Base-by-base conservation (phyloP, 1,140 invertebrate species). In the Coptotermes formosanus region DNA sequence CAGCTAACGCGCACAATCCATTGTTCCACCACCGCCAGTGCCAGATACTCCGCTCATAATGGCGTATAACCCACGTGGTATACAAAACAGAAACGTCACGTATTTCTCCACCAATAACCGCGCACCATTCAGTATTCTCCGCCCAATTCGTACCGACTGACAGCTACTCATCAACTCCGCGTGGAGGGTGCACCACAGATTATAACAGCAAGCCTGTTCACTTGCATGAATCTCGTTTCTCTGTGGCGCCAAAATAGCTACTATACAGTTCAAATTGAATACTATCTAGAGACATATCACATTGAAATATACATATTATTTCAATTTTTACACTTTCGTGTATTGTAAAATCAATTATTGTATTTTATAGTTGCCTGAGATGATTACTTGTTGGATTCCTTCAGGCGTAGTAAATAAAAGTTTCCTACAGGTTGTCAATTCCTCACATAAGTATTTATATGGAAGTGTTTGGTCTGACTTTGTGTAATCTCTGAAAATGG, bases 51-150 rank as follows among this genome's bases (percentile, higher is more conserved):
- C 69, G 86, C 86, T 86, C 83, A 64, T 86, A 87, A 87, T 87
- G 87, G 87, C 87, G 87, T 87, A 87, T 87, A 82, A 84, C 87
- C 87, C 87, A 87, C 87, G 87, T 87, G 87, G 87, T 86, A 83
- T 52, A 86, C 52, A 23, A 32, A 82, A 84, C 32, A 85, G 69
- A 88, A 83, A 87, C 86, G 86, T 88, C 86, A 88, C 83, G 83
- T 69, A 48, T 23, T 83, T 85, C n/a, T 81, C 82, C 32, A 82
- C 86, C 86, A 87, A 88, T 88, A 85, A 84, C 25, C n/a, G 44
- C 25, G 23, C 23, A 30, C 3, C 69, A 44, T 55, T 84, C 52
- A 43, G 82, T 45, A 82, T 32, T 64, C 85, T 86, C 87, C 87
- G 83, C 87, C 87, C 82, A 45, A 52, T 59, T 64, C 38, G 48